A percentile compares a stretch with the other conserved stretches of the same genome.
Evolutionary conservation across 53 echinoderm and acorn worm genomes (phyloP).

Genomic region (Zoroaster sp.): DNA sequence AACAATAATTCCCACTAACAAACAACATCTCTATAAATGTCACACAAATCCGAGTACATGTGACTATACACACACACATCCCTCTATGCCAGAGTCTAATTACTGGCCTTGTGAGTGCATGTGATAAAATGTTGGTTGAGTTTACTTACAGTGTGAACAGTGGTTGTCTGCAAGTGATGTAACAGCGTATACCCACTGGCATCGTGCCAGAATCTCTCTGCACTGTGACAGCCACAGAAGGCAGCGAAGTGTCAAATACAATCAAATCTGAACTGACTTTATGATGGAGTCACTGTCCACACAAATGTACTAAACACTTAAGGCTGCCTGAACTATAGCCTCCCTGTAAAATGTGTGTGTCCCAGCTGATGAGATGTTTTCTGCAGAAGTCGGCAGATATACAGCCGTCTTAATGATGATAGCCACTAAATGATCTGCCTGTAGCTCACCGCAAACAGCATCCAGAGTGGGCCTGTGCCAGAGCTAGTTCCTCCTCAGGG

Average conservation of each 20-base stretch:
- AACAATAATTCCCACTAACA: neutral
- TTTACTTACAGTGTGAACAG: neutral
- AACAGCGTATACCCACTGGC: neutral
- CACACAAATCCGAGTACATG: neutral
- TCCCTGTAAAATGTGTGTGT: neutral
- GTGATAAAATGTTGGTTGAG: neutral
- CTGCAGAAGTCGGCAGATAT: neutral
- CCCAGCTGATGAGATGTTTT: too few species aligned
- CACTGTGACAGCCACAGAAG: neutral
- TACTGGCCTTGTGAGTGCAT: neutral
- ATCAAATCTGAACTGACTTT: neutral
- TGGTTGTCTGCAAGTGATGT: too few species aligned
- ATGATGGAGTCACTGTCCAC: neutral
- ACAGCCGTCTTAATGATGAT: neutral
- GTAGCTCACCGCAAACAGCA: neutral
- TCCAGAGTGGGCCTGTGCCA: neutral
- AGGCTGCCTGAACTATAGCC: neutral
- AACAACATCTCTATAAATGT: neutral
- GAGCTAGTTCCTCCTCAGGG: slow-evolving; percentile 24
- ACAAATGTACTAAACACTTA: neutral
- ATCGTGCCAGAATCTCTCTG: neutral
- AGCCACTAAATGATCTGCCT: too few species aligned
- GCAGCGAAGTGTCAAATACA: neutral
- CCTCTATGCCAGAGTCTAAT: neutral
- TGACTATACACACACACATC: neutral